phyloP scores from a whole-genome alignment of 2,113 vertebrate genomes.

The Picathartes gymnocephalus region DNA sequence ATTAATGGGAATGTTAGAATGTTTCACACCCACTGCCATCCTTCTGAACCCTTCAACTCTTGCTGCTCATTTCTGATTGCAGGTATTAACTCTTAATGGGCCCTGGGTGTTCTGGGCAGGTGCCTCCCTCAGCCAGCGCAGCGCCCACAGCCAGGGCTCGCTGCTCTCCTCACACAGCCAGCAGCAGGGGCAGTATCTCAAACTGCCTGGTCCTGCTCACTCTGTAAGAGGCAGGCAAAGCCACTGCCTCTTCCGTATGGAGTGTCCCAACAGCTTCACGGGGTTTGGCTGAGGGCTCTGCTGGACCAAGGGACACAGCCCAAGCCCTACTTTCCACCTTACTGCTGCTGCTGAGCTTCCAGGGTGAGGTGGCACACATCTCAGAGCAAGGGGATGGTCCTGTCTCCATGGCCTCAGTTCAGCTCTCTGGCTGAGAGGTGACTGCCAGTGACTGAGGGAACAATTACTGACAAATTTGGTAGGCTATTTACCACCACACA shows the following conservation, averaged over 20 bases:
- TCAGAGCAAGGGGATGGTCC: neutral
- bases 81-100: constrained; percentile 52
- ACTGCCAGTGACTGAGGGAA: neutral
- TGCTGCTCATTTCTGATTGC: constrained; percentile 15
- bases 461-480: neutral
- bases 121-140: neutral
- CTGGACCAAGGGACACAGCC: neutral
- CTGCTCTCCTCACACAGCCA: neutral
- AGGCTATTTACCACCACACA: neutral
- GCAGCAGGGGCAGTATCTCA: neutral
- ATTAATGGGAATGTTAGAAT: constrained; percentile 57
- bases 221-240: neutral
- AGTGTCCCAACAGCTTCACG: neutral
- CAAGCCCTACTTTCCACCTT: neutral
- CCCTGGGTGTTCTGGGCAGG: neutral
- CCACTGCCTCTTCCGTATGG: neutral
- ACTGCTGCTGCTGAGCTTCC: neutral
- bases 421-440: neutral
- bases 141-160: neutral
- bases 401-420: neutral
- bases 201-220: neutral
- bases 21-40: constrained; percentile 51
- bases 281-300: neutral
- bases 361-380: neutral
- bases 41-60: constrained; percentile 28